Evolutionary conservation across 2,888 invertebrate species (phyloP), one percentile per base, ranked within the genome.

Genomic region (Drosophila dives): DNA sequence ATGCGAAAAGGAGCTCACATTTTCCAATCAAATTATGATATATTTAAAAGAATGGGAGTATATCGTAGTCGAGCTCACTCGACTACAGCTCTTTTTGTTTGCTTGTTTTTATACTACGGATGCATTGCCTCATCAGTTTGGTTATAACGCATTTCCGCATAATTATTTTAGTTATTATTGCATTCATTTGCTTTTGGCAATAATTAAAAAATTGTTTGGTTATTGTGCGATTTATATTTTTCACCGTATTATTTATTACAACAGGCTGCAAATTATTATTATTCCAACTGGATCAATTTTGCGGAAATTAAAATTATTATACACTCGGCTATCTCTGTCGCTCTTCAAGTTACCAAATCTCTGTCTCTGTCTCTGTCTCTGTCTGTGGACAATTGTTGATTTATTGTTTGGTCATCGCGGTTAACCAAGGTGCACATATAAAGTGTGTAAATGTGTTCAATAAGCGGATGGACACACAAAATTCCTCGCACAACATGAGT

Each of bases 261-360:
- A 40, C 55, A 68, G 61, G 48, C 34, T 51, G 60, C 38, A 51
- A 65, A 34, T 70, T n/a, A n/a, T n/a, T n/a, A n/a, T 76, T 86
- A 72, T 81, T 75, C 67, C 74, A 34, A n/a, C 59, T 59, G 86
- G 74, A 85, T 77, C 75, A 83, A 81, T 77, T 81, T 75, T 61
- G 81, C 83, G 86, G 86, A 84, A 83, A 84, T 86, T 83, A 67
- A 83, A 79, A 82, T 74, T 67, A 74, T 70, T 70, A 59, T 69
- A 20, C 45, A 40, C 26, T 26, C 56, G 36, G 66, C 65, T 64
- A 58, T 72, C 62, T 33, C 38, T 45, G 29, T 40, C 58, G 26
- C 59, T 33, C 34, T 7, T 26, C 17, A 17, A 3, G n/a, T 55
- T 20, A 15, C 6, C 1, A 23, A 29, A 49, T 26, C n/a, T n/a